A percentile compares a stretch with the other conserved stretches of the same genome.
Conservation (phyloP, 1,140 invertebrate species). For the Yoshiicerus persimilis region DNA sequence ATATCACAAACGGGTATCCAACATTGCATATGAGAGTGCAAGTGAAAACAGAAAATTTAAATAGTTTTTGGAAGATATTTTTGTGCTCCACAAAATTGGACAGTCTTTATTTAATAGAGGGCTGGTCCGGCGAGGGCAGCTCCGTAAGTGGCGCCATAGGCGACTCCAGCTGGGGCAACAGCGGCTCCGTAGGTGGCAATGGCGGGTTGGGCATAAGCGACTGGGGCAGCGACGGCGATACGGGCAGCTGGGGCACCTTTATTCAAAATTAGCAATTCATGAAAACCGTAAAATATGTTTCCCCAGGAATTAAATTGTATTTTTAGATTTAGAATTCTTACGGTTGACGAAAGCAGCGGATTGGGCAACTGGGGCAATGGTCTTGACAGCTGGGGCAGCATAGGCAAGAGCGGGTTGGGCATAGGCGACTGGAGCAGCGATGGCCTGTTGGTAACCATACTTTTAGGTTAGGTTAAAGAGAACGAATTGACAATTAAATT, state of each 20-base stretch:
- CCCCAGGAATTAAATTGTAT: too few species aligned
- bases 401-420: slow-evolving; percentile 24
- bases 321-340: background rate
- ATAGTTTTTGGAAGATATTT: background rate
- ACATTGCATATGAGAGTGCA: background rate
- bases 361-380: slow-evolving; percentile 24
- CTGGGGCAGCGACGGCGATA: background rate
- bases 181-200: background rate
- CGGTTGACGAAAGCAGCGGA: slow-evolving; percentile 31
- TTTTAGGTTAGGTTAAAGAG: background rate
- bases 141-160: background rate
- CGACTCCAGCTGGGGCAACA: background rate
- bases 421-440: background rate
- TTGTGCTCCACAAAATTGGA: background rate
- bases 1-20: background rate
- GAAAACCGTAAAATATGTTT: too few species aligned
- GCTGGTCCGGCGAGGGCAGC: background rate
- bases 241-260: background rate
- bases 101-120: background rate
- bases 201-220: background rate
- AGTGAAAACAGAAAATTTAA: background rate
- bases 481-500: background rate
- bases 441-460: background rate
- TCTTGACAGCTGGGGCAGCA: slow-evolving; percentile 6
- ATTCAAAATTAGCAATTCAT: too few species aligned